These are phyloP conservation scores for Cataglyphis hispanica DNA, from an alignment of 1,140 invertebrate genomes.

Conservation along the genomic window DNA sequence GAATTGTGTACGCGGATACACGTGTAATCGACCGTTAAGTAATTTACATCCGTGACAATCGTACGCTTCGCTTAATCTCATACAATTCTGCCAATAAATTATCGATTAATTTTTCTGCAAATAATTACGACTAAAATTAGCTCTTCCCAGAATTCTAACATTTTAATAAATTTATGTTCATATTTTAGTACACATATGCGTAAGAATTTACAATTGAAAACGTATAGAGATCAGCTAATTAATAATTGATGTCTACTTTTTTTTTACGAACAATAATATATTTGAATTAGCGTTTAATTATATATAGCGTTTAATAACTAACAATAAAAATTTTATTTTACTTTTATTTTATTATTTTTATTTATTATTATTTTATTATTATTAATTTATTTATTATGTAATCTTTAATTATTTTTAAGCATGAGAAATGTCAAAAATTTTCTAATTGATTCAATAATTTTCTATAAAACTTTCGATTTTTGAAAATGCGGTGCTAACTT, in stretches of 20 bases:
- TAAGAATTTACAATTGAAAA: background rate
- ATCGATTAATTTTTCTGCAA: background rate
- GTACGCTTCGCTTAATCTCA: constrained; percentile 24
- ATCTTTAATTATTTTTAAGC: background rate
- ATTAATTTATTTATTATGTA: no score
- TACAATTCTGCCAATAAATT: background rate
- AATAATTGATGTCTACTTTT: background rate
- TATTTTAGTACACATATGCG: background rate
- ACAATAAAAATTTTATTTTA: background rate
- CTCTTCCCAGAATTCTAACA: background rate
- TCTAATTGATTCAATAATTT: background rate
- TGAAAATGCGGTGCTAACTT: no score
- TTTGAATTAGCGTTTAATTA: background rate
- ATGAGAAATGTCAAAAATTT: background rate
- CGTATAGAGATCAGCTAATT: background rate
- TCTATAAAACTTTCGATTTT: no score
- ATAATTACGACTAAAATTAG: background rate
- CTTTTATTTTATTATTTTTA: no score
- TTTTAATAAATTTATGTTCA: background rate
- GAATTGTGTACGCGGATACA: constrained; percentile 61
- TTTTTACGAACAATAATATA: background rate
- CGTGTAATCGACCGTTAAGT: constrained; percentile 69
- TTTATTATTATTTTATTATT: no score
- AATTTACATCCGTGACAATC: constrained; percentile 69
- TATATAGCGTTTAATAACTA: background rate